These are phyloP conservation scores for Zhuqinia jingwanae DNA, from an alignment of 2,888 invertebrate species.

Conservation along the genomic window DNA sequence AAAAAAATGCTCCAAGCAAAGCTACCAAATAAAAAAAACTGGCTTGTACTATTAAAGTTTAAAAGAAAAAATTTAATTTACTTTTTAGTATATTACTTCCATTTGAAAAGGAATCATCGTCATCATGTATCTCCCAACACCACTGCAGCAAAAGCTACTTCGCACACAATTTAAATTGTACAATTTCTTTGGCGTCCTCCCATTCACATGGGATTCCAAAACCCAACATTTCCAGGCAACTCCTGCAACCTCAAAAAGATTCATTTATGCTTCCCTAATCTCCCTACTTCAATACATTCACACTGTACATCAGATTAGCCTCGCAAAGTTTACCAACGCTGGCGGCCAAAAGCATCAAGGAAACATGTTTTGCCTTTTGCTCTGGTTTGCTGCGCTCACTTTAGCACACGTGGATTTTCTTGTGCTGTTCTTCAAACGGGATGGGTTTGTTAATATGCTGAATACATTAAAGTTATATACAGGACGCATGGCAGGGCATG, in stretches of 20 bases:
- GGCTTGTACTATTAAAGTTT: too few relatives aligned
- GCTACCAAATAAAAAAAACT: too few relatives aligned
- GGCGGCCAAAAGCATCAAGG: not conserved
- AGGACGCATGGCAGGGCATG: not conserved
- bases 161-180: not conserved
- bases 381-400: not conserved
- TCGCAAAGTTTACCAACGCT: not conserved
- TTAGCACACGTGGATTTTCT: not conserved
- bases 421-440: not conserved
- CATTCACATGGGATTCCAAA: conserved; percentile 2
- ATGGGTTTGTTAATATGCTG: not conserved
- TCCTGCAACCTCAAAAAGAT: not conserved
- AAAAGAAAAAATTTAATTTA: too few relatives aligned
- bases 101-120: too few relatives aligned
- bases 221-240: not conserved
- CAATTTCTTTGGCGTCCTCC: not conserved
- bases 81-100: too few relatives aligned
- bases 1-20: too few relatives aligned
- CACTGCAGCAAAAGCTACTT: not conserved
- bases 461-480: not conserved
- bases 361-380: not conserved
- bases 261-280: not conserved
- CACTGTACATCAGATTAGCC: not conserved
- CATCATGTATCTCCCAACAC: not conserved
- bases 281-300: not conserved